Conservation (phyloP, 2,888 invertebrate genomes). For the Brachyopa scutellaris region DNA sequence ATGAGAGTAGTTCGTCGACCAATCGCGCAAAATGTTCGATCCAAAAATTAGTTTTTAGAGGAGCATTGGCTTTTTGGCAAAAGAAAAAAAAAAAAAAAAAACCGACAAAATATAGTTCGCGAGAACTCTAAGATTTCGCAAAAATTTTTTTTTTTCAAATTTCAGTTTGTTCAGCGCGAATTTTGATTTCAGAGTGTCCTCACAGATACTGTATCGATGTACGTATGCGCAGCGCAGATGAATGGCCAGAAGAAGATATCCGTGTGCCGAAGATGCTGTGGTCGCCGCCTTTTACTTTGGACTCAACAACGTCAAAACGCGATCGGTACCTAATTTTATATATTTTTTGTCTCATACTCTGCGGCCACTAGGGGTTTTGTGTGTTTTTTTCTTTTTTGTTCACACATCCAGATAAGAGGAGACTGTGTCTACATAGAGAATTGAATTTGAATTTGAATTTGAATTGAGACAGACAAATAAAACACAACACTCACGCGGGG, state of each 20-base stretch:
- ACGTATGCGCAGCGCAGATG: slow-evolving; percentile 41
- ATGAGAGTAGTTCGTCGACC: slow-evolving; percentile 11
- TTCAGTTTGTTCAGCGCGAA: slow-evolving; percentile 49
- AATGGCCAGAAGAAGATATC: slow-evolving; percentile 58
- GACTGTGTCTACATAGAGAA: slow-evolving; percentile 45
- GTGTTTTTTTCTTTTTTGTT: too few relatives aligned
- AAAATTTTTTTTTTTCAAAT: slow-evolving; percentile 16
- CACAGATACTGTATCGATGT: slow-evolving; percentile 1
- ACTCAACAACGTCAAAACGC: slow-evolving; percentile 65
- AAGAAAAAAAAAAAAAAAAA: slow-evolving; percentile 8
- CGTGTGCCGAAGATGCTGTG: slow-evolving; percentile 53
- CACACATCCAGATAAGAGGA: slow-evolving; percentile 68
- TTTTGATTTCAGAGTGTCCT: slow-evolving; percentile 47
- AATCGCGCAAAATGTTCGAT: slow-evolving; percentile 47
- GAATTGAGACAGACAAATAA: slow-evolving; percentile 47
- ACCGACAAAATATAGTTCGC: slow-evolving; percentile 42
- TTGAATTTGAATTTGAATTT: slow-evolving; percentile 66
- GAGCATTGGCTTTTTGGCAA: slow-evolving; percentile 52
- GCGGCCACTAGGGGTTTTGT: slow-evolving; percentile 58
- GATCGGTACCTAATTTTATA: slow-evolving; percentile 72
- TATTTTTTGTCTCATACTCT: slow-evolving; percentile 67
- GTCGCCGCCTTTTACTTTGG: slow-evolving; percentile 66
- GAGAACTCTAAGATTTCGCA: slow-evolving; percentile 47
- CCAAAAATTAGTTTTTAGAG: slow-evolving; percentile 56
- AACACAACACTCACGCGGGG: slow-evolving; percentile 8